phyloP scores from a whole-genome alignment of 2,797 vertebrate genomes.

The Mastacembelus armatus region DNA sequence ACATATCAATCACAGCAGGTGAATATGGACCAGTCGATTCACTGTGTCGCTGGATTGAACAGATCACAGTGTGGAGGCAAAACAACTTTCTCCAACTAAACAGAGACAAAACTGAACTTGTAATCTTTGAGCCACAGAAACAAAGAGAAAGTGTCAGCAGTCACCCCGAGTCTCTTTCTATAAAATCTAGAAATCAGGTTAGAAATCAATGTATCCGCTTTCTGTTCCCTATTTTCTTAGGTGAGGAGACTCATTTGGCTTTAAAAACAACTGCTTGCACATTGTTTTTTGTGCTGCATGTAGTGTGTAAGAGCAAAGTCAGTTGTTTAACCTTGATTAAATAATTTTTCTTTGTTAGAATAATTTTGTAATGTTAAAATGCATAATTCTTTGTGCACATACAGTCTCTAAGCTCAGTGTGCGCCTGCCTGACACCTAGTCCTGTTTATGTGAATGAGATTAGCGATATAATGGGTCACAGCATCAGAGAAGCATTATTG shows the following conservation, averaged over 20 bases:
- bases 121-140: too few relatives aligned
- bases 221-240: too few relatives aligned
- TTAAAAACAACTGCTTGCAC: conserved; percentile 14
- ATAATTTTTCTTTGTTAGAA: conserved; percentile 16
- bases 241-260: conserved; percentile 1
- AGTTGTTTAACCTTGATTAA: conserved; percentile 16
- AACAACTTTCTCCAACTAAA: too few relatives aligned
- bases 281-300: conserved; percentile 16
- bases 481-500: conserved; percentile 27
- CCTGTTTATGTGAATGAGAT: conserved; percentile 56
- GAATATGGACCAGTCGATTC: too few relatives aligned
- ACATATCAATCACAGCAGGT: too few relatives aligned
- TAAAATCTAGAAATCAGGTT: too few relatives aligned
- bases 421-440: conserved; percentile 47
- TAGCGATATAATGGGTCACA: conserved; percentile 32
- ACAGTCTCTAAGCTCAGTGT: neutral
- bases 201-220: too few relatives aligned
- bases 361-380: conserved; percentile 33
- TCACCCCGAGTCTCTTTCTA: too few relatives aligned
- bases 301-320: conserved; percentile 34
- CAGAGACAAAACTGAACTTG: too few relatives aligned
- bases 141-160: too few relatives aligned
- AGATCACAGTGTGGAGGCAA: too few relatives aligned
- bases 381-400: neutral
- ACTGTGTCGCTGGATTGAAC: too few relatives aligned